Conservation (phyloP, 1,140 invertebrate genomes). For the Macrotrachela quadricornifera region DNA sequence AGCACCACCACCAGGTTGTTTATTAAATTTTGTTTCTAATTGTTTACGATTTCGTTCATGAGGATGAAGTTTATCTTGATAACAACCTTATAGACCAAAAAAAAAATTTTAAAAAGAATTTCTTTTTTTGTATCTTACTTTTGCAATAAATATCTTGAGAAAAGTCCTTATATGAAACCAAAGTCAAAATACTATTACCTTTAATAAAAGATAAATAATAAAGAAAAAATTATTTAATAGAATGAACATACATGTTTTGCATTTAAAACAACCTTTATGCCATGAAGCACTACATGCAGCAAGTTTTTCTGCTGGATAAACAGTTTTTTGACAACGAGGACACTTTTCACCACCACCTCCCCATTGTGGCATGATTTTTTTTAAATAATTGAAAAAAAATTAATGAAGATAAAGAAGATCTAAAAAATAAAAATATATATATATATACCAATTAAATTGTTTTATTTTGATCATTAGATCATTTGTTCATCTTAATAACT, state of each 20-base stretch:
- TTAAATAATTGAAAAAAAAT: no score
- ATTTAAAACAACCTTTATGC: constrained; percentile 9
- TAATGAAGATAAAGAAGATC: no score
- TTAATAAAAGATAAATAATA: no score
- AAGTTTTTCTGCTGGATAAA: constrained; percentile 88
- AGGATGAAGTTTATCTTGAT: constrained; percentile 6
- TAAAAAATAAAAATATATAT: no score
- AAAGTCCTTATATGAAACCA: constrained; percentile 7
- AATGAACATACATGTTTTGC: not conserved
- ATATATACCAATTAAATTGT: no score
- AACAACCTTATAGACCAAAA: not conserved
- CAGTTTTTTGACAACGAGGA: constrained; percentile 90
- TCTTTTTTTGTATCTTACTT: not conserved
- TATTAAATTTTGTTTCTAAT: not conserved
- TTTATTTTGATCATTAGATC: no score
- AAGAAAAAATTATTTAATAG: no score
- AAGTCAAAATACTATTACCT: constrained; percentile 1
- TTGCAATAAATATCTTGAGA: constrained; percentile 7
- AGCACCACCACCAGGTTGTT: not conserved
- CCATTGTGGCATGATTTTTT: constrained; percentile 2
- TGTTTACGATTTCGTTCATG: constrained; percentile 7
- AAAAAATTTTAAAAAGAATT: not conserved
- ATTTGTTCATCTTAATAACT: no score
- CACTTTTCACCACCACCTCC: constrained; percentile 34
- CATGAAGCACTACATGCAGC: constrained; percentile 2